A percentile compares a stretch with the other conserved stretches of the same genome.
Evolutionary conservation across 1,140 invertebrate species (phyloP).

Genomic region (Trypoxylus dichotomus): DNA sequence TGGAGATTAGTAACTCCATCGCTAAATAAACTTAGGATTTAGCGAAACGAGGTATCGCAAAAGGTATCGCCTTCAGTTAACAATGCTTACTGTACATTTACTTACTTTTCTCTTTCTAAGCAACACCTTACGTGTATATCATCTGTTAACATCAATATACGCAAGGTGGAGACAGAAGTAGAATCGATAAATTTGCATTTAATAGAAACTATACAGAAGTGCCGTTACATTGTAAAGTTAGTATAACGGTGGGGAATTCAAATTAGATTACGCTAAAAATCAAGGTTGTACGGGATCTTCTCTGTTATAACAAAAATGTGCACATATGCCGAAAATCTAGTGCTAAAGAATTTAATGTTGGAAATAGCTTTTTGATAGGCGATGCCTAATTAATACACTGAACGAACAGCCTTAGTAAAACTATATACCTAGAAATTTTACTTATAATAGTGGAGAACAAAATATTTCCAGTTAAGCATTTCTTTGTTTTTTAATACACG

Average conservation of each 20-base stretch:
- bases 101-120: not conserved
- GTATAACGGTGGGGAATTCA: not conserved
- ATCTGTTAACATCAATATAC: not conserved
- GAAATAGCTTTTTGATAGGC: no score
- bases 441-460: no score
- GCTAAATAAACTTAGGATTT: not conserved
- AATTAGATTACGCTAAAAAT: not conserved
- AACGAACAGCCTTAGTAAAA: no score
- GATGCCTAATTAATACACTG: no score
- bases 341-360: no score
- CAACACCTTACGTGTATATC: not conserved
- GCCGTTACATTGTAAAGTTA: constrained; percentile 5
- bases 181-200: constrained; percentile 17
- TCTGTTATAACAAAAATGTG: no score
- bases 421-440: no score
- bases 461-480: no score
- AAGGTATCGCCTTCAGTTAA: not conserved
- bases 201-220: not conserved
- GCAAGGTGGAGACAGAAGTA: not conserved
- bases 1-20: not conserved
- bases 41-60: not conserved
- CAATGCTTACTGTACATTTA: not conserved
- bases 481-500: no score
- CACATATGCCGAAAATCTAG: no score
- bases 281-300: no score